Percentiles rank a stretch among this genome's conserved stretches.
Evolutionary conservation across 1,140 invertebrate species (phyloP).

Genomic region (Drosophila navojoa): DNA sequence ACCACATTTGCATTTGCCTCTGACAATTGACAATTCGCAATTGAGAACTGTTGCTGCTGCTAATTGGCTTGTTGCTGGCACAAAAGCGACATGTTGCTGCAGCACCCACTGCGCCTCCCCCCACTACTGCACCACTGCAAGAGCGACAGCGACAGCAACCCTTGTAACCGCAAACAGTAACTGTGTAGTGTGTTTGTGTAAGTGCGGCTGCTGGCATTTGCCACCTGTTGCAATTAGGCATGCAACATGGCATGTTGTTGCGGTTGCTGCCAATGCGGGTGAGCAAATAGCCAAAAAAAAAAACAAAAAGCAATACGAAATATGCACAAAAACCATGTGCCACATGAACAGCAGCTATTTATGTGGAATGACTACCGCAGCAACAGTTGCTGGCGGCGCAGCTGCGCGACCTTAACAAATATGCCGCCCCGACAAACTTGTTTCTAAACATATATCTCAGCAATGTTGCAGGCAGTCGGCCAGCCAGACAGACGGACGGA

Average conservation of each 20-base stretch:
- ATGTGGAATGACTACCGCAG: constrained; percentile 51
- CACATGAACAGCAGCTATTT: constrained; percentile 74
- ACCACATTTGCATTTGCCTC: constrained; percentile 36
- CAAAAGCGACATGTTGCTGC: constrained; percentile 47
- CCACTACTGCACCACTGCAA: neutral
- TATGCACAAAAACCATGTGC: constrained; percentile 43
- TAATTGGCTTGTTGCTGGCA: constrained; percentile 57
- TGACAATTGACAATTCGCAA: constrained; percentile 28
- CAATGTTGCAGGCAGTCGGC: constrained; percentile 32
- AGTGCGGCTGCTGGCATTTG: constrained; percentile 52
- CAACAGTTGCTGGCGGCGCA: constrained; percentile 43
- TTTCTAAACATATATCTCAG: constrained; percentile 52
- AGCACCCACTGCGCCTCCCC: neutral
- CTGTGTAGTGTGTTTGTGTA: constrained; percentile 11
- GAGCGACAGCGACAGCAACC: constrained; percentile 32
- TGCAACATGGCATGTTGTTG: constrained; percentile 80
- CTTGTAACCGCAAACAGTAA: constrained; percentile 48
- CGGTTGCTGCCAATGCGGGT: constrained; percentile 54
- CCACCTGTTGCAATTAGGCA: constrained; percentile 82
- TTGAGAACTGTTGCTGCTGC: constrained; percentile 54
- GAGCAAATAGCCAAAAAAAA: constrained; percentile 46
- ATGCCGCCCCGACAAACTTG: constrained; percentile 72
- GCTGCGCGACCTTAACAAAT: constrained; percentile 82
- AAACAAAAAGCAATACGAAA: neutral
- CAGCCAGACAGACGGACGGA: no score